Conservation (phyloP, 1,140 invertebrate genomes). For the Kradibia gibbosae region DNA sequence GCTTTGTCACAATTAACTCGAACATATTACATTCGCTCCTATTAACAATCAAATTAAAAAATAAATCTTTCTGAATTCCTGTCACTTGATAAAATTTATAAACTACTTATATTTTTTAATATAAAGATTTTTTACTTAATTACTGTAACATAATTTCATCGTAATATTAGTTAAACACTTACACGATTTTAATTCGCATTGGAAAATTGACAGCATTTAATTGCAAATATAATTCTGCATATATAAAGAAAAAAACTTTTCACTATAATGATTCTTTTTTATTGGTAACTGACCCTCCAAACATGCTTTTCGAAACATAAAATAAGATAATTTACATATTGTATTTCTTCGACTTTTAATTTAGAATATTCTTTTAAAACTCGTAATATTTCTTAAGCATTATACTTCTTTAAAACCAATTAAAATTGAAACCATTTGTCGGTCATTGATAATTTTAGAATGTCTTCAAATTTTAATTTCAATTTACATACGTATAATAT, state of each 20-base stretch:
- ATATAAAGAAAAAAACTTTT: slow-evolving; percentile 28
- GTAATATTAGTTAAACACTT: slow-evolving; percentile 7
- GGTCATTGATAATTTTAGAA: too few relatives aligned
- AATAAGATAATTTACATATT: slow-evolving; percentile 55
- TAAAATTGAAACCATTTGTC: neutral
- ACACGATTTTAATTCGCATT: neutral
- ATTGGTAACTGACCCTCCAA: slow-evolving; percentile 48
- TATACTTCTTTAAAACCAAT: neutral
- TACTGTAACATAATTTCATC: slow-evolving; percentile 8
- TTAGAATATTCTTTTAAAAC: neutral
- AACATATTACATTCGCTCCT: slow-evolving; percentile 39
- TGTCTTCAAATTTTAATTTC: too few relatives aligned
- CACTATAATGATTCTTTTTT: slow-evolving; percentile 10
- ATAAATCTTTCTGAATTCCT: slow-evolving; percentile 27
- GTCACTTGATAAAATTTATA: slow-evolving; percentile 44
- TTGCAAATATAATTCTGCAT: slow-evolving; percentile 27
- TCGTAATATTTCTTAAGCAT: neutral
- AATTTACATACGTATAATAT: too few relatives aligned
- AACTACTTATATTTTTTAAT: slow-evolving; percentile 26
- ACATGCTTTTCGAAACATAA: slow-evolving; percentile 62
- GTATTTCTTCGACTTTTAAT: neutral
- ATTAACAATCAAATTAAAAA: slow-evolving; percentile 51
- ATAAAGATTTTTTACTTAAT: slow-evolving; percentile 23
- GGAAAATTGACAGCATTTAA: slow-evolving; percentile 33
- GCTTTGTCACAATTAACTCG: slow-evolving; percentile 42